Conservation (phyloP, 1,140 invertebrate species). For the Sogatella furcifera region DNA sequence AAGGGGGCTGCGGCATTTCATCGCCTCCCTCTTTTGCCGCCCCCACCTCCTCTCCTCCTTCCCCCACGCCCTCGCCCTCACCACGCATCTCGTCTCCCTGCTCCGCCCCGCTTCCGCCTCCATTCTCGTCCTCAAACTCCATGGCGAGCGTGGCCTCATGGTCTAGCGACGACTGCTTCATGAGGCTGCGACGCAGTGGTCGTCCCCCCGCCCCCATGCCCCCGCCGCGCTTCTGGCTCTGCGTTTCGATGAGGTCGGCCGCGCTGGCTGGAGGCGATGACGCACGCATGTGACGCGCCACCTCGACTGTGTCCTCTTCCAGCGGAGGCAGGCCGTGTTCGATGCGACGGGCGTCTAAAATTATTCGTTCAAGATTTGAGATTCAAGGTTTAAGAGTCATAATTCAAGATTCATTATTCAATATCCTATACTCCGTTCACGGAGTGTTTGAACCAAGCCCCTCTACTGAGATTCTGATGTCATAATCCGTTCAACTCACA, state of each 20-base stretch:
- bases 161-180: conserved; percentile 90
- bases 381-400: no score
- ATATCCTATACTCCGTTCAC: no score
- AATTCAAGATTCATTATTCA: no score
- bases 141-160: conserved; percentile 51
- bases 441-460: no score
- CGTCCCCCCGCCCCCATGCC: no score
- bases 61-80: conserved; percentile 45
- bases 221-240: conserved; percentile 61
- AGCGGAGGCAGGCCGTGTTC: conserved; percentile 57
- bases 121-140: conserved; percentile 40
- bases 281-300: conserved; percentile 84
- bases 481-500: no score
- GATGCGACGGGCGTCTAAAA: conserved; percentile 45
- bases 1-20: conserved; percentile 34
- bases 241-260: conserved; percentile 80
- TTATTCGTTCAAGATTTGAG: no score
- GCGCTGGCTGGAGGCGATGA: conserved; percentile 90
- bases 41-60: conserved; percentile 33
- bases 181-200: conserved; percentile 43
- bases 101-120: conserved; percentile 35
- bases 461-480: no score
- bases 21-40: conserved; percentile 31
- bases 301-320: conserved; percentile 87
- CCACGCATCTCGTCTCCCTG: conserved; percentile 27